Base-by-base conservation (phyloP, 1,140 invertebrate species). In the Parasteatoda tepidariorum region DNA sequence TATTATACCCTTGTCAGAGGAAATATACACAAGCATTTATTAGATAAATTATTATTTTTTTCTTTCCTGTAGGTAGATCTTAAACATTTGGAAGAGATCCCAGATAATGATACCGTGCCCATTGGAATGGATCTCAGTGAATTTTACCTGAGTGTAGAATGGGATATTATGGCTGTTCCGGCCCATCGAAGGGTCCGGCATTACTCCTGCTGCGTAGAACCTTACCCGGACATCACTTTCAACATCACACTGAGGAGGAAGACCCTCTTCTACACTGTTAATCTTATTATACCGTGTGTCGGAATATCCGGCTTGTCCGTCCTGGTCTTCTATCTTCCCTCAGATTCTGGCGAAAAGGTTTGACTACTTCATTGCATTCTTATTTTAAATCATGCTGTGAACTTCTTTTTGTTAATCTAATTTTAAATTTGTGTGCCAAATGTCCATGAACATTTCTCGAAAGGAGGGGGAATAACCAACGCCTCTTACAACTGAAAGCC, bases 291-390 rank as follows among this genome's bases (percentile, higher is more conserved):
- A 87, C 97, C 96, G 41, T 97, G 96, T 88, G 96, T 98, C 57
- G 96, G 96, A 62, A 97, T 97, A 87, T 98, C 97, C 34, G 99
- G 98, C 90, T 92, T 99, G 24, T 98, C 97, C 67, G 96, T 99
- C 26, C 91, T 99, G 26, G 98, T 99, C 79, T 99, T 99, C 91
- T 99, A 99, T 89, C 90, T 99, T 85, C 98, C 98, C 41, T 98
- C 97, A 71, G 97, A 99, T 90, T 98, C 96, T 57, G 97, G 97
- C 78, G 98, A 99, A 90, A 98, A 99, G 88, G 95, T 96, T 9
- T 33, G 64, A 3, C 57, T n/a, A n/a, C n/a, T n/a, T n/a, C n/a
- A n/a, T n/a, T n/a, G n/a, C n/a, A n/a, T n/a, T n/a, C n/a, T n/a
- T n/a, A n/a, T n/a, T n/a, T n/a, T n/a, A n/a, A n/a, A n/a, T n/a